Conservation (phyloP, 2,113 vertebrate species). For the human (Homo sapiens) region DNA sequence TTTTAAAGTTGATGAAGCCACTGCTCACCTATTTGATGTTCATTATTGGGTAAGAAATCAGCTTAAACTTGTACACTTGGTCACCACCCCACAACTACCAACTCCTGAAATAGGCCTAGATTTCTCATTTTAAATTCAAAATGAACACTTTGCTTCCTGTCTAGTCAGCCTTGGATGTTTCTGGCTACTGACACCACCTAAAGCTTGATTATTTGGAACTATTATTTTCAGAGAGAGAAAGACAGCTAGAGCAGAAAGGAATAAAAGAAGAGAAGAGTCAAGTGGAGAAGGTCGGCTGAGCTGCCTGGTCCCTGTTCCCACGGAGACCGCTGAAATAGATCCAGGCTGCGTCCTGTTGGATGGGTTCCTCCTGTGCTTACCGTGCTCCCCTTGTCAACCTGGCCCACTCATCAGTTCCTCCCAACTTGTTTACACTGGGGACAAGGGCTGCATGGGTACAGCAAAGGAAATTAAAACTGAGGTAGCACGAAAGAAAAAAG, state of each 20-base stretch:
- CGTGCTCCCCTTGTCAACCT: not conserved
- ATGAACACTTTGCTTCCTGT: not conserved
- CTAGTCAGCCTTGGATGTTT: not conserved
- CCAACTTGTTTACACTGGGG: not conserved
- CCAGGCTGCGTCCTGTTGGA: not conserved
- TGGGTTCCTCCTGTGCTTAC: not conserved
- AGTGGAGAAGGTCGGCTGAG: not conserved
- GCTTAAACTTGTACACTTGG: not conserved
- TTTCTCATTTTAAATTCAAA: constrained; percentile 38
- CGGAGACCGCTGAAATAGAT: rapidly evolving
- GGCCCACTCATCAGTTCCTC: not conserved
- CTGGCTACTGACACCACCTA: not conserved
- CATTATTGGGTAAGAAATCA: not conserved
- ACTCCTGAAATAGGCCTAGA: not conserved
- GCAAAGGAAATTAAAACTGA: not conserved
- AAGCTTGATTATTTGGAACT: not conserved
- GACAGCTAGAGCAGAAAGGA: not conserved
- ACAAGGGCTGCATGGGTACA: not conserved
- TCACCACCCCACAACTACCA: not conserved
- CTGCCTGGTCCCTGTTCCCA: too few relatives aligned
- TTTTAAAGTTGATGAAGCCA: not conserved
- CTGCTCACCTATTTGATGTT: not conserved
- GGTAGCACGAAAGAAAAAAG: not conserved
- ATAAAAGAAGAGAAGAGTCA: not conserved
- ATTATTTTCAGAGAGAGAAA: not conserved